Evolutionary conservation across 1,140 invertebrate species (phyloP), one percentile per base, ranked within the genome.

Genomic region (Camponotus floridanus): DNA sequence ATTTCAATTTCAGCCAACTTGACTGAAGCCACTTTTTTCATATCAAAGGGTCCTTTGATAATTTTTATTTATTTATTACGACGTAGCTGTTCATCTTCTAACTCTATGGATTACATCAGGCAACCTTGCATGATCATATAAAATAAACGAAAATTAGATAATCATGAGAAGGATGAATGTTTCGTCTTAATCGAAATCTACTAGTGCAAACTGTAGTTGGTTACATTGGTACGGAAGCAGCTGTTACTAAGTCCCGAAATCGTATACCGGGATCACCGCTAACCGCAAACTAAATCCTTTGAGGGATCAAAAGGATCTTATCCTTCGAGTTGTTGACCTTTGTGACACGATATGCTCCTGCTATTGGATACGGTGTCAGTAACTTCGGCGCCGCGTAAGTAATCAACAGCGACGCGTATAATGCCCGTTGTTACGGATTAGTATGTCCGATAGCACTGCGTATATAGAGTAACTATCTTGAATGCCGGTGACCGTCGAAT

Each of bases 221-320:
- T 74, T 70, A 70, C 31, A 33, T 61, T 67, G 80, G 67, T 39
- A 15, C 31, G 48, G 59, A 86, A 76, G 36, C 61, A 62, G 71
- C 55, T 68, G 48, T 57, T 81, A 45, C 74, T 59, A 45, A 78
- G 59, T 67, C 45, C 59, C 42, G 61, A 68, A 88, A 88, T 88
- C 71, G 88, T 81, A 88, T 80, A 86, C 62, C 33, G 39, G 59
- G 76, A 81, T 86, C 57, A 39, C 61, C 68, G 57, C 61, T 67
- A 80, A 90, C 89, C 88, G 26, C 83, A 88, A 90, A 76, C 70
- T 76, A 89, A 89, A 88, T 90, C 88, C 86, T 87, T 76, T 65
- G 70, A 55, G 78, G 62, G 55, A 87, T 73, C 79, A 42, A 78
- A 83, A 87, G 83, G 86, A 65, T 71, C 55, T 61, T 71, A 85